Evolutionary conservation across 2,888 invertebrate genomes (phyloP), one percentile per base, ranked within the genome.

Genomic region (Hymenopus coronatus): DNA sequence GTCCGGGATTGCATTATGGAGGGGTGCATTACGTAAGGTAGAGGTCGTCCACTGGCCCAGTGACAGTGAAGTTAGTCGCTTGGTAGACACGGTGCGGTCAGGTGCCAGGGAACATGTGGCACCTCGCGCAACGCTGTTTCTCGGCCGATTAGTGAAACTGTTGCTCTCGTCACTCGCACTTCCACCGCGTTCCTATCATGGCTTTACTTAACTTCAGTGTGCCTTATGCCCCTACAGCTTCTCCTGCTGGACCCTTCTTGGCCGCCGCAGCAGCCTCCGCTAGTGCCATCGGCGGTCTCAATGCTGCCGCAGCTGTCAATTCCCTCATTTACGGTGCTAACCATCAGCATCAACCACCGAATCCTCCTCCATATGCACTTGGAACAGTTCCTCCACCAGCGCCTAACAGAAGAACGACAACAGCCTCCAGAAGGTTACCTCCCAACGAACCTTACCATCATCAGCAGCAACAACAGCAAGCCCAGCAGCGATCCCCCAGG

Each of bases 171-270:
- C 40, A 40, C 54, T 20, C 25, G 25, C 54, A 70, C 20, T 70
- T 70, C 54, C 54, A 70, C 20, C 20, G 25, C 54, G 54, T 25
- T 70, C 54, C 25, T 84, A 84, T 82, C 81, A 93, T 93, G 93
- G 92, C 93, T 88, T 90, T 93, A 91, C 91, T 92, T 86, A 93
- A 93, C 90, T 93, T 93, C 89, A 93, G 92, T 90, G 89, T 93
- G 89, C 92, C 93, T 27, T 93, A 92, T 91, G 93, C 92, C 89
- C 90, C 92, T 90, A 92, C 92, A 81, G 92, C 92, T 28, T 91
- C 92, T 89, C 91, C 93, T 30, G 91, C 93, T n/a, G 82, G 87
- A 33, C 92, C 92, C 83, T 91, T 92, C 86, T 92, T 92, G 88
- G 91, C 91, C n/a, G 92, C 91, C 25, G 91, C 91, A 70, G 91